Evolutionary conservation across 2,888 invertebrate genomes (phyloP), one percentile per base, ranked within the genome.

Genomic region (Elmis aenea): DNA sequence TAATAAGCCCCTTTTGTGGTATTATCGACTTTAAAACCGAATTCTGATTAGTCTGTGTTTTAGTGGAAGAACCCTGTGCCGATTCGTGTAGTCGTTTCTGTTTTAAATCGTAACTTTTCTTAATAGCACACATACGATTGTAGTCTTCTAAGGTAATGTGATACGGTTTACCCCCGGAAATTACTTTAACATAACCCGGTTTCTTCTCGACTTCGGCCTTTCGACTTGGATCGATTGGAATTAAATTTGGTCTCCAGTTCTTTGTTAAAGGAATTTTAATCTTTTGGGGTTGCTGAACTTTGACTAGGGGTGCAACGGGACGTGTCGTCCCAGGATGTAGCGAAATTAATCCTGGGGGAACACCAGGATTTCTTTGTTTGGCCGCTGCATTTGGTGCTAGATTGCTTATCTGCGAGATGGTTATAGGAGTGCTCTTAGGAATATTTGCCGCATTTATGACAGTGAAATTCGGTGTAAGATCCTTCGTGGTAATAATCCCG

Each of bases 121-220:
- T 72, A 62, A 83, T 74, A 35, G 82, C 74, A 62, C 83, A 83
- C 83, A 84, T 83, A 47, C 85, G 83, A 64, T 85, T 85, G 66
- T 84, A 85, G 56, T 87, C 86, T 29, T 82, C 79, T 18, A 86
- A 74, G 2, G 84, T 84, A 52, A 87, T 80, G 60, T 85, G 83
- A 64, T 82, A 85, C 0, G 85, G 80, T 55, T 82, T 82, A n/a
- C 85, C 85, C 1, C 83, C 80, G 0, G 84, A 81, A 58, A 83
- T 79, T 1, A 83, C 83, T 55, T 84, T 82, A n/a, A 84, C 80
- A 12, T 83, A 67, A 36, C 79, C 79, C 2, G 78, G 78, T 46
- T 60, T 64, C 33, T 57, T 52, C 22, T 58, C 61, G 15, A 56
- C 54, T 25, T 58, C 51, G 2, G 48, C 33, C 37, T 60, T 63